These are phyloP conservation scores for Pantherophis vulpinus DNA, from an alignment of 2,797 vertebrate species.

Conservation along the genomic window DNA sequence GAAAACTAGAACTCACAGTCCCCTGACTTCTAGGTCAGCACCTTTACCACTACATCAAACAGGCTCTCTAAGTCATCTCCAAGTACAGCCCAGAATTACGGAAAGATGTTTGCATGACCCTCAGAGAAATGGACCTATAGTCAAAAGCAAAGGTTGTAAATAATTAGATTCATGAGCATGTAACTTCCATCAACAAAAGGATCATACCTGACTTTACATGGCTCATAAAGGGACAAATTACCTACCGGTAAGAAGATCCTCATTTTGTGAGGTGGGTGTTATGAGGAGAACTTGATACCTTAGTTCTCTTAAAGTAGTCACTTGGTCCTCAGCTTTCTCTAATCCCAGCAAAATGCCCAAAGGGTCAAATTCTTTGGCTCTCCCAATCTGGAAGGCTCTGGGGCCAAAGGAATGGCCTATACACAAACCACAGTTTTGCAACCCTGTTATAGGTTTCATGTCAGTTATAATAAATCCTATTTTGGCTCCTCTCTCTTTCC, in stretches of 20 bases:
- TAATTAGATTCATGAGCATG: background rate
- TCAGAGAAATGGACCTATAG: background rate
- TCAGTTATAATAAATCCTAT: background rate
- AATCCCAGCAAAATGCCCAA: background rate
- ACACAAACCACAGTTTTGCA: background rate
- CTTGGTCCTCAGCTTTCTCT: background rate
- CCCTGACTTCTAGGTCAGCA: background rate
- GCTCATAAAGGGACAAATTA: background rate
- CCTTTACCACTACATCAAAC: background rate
- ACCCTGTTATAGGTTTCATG: background rate
- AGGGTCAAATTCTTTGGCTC: background rate
- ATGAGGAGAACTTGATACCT: background rate
- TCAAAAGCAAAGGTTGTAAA: background rate
- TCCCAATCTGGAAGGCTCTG: background rate
- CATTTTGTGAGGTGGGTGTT: background rate
- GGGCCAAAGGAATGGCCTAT: background rate
- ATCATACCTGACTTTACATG: background rate
- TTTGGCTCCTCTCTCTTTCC: background rate
- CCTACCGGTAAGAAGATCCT: background rate
- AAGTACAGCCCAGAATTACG: background rate
- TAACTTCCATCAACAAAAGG: background rate
- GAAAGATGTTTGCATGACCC: background rate
- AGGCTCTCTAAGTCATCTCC: background rate
- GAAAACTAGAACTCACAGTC: background rate
- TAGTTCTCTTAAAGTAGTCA: background rate